These are phyloP conservation scores for Octodon degus DNA, from an alignment of 2,113 vertebrate genomes.

Conservation along the genomic window DNA sequence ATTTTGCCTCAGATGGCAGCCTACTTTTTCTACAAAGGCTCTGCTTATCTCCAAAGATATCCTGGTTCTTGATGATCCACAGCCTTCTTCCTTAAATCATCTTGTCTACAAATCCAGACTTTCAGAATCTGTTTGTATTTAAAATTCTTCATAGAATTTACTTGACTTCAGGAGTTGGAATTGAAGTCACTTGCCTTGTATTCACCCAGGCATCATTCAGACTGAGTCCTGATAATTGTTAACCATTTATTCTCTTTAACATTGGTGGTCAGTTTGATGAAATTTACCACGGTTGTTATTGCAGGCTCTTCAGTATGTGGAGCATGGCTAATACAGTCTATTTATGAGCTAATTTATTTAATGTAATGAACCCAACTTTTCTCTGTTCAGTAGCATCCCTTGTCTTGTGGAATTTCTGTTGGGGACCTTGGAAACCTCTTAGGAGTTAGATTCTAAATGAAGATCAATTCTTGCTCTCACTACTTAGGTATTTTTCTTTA, in stretches of 20 bases:
- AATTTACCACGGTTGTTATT: neutral
- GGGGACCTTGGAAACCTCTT: neutral
- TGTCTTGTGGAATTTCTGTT: conserved; percentile 9
- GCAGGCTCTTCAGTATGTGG: neutral
- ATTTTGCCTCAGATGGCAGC: conserved; percentile 53
- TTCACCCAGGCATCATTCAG: neutral
- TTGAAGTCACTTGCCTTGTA: neutral
- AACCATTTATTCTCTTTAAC: neutral
- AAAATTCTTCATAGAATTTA: conserved; percentile 21
- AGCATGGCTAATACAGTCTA: neutral
- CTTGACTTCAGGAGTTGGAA: neutral
- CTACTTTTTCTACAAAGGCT: conserved; percentile 34
- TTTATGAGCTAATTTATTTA: neutral
- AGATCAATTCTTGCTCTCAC: neutral
- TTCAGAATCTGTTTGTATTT: conserved; percentile 37
- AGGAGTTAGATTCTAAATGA: conserved; percentile 22
- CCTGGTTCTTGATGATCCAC: conserved; percentile 23
- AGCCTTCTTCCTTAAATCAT: conserved; percentile 30
- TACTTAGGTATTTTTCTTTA: conserved; percentile 31
- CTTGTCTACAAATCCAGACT: conserved; percentile 29
- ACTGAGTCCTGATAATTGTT: neutral
- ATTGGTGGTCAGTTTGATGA: neutral
- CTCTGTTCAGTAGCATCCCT: neutral
- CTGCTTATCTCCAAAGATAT: conserved; percentile 31
- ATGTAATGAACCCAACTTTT: neutral